phyloP scores from a whole-genome alignment of 2,113 vertebrate species.

The Ptyas mucosa region DNA sequence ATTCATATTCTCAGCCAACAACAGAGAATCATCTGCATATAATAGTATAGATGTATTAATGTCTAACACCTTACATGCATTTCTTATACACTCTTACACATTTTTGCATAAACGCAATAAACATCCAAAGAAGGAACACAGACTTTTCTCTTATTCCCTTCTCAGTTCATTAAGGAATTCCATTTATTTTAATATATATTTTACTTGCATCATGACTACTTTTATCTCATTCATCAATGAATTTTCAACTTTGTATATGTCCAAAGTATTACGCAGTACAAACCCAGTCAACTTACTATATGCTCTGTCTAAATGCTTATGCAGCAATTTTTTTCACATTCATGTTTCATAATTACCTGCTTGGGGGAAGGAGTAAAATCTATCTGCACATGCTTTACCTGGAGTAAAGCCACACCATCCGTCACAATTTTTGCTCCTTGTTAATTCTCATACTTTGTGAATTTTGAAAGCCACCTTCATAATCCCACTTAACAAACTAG shows the following conservation, averaged over 20 bases:
- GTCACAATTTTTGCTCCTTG: neutral
- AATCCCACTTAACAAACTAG: neutral
- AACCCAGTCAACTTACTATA: neutral
- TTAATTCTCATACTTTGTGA: neutral
- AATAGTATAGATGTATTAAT: neutral
- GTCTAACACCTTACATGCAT: neutral
- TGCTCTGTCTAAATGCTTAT: neutral
- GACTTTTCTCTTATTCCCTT: neutral
- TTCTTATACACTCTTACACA: neutral
- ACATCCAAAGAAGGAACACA: neutral
- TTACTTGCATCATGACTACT: neutral
- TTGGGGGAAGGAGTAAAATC: neutral
- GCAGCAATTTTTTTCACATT: neutral
- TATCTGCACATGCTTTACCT: neutral
- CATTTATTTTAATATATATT: neutral
- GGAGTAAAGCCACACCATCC: neutral
- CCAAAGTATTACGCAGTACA: neutral
- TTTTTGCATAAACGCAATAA: neutral
- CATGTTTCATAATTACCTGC: neutral
- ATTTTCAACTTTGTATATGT: neutral
- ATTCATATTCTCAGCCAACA: neutral
- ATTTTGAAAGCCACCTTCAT: neutral
- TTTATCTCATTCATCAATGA: neutral
- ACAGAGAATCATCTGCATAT: neutral
- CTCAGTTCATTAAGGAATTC: neutral